These are phyloP conservation scores for Zaprionus ghesquierei DNA, from an alignment of 1,140 invertebrate species.

Conservation along the genomic window DNA sequence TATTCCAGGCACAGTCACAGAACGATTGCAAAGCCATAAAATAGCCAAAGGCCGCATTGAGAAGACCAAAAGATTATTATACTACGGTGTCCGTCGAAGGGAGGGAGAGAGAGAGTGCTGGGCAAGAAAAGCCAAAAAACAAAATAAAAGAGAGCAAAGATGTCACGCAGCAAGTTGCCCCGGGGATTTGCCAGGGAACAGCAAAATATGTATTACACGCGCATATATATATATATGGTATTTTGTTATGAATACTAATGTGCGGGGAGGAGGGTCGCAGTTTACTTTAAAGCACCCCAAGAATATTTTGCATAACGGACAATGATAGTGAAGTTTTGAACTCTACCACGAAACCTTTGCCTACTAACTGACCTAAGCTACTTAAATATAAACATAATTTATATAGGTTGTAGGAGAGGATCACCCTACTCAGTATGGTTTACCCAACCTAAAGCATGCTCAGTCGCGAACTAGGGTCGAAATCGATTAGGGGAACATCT, in stretches of 20 bases:
- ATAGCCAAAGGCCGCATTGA: constrained; percentile 68
- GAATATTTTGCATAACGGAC: constrained; percentile 25
- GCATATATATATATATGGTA: constrained; percentile 54
- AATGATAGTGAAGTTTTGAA: neutral
- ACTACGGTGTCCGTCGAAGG: neutral
- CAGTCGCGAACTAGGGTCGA: neutral
- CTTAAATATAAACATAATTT: neutral
- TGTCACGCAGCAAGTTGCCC: constrained; percentile 70
- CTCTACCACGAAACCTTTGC: neutral
- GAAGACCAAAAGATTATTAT: constrained; percentile 64
- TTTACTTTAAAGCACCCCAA: constrained; percentile 22
- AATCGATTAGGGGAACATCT: neutral
- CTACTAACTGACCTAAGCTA: neutral
- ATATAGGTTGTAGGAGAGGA: neutral
- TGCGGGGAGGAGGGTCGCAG: neutral
- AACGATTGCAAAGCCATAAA: constrained; percentile 78
- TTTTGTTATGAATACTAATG: constrained; percentile 79
- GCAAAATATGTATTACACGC: constrained; percentile 53
- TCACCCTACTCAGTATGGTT: neutral
- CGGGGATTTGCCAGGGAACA: constrained; percentile 56
- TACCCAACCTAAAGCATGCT: neutral
- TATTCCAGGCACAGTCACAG: constrained; percentile 72
- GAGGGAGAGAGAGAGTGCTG: neutral
- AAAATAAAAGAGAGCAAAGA: constrained; percentile 42
- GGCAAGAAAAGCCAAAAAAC: neutral